These are phyloP conservation scores for Coracopsis vasa DNA, from an alignment of 2,113 vertebrate species.

Conservation along the genomic window DNA sequence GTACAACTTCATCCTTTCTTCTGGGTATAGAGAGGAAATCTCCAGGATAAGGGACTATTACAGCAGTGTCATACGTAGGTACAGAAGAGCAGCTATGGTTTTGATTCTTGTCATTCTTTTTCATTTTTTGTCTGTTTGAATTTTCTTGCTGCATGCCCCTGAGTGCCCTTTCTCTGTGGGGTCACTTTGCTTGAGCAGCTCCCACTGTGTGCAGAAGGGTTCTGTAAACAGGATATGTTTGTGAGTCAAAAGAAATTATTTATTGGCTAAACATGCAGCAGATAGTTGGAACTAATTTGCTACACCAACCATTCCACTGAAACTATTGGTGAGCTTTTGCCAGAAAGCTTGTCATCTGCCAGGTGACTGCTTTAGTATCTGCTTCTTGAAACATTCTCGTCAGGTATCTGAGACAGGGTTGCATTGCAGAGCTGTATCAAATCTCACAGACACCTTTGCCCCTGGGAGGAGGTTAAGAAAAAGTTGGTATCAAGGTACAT, in stretches of 20 bases:
- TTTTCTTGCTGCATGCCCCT: not conserved
- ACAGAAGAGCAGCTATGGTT: not conserved
- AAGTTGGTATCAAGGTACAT: not conserved
- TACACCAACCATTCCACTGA: not conserved
- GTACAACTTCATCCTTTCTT: not conserved
- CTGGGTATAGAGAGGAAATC: not conserved
- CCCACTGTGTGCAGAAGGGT: not conserved
- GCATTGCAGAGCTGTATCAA: not conserved
- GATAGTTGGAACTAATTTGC: not conserved
- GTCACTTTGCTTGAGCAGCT: not conserved
- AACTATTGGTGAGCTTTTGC: not conserved
- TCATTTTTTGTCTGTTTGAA: rapidly evolving
- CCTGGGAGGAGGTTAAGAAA: not conserved
- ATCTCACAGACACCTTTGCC: not conserved
- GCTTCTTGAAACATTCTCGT: not conserved
- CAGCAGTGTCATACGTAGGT: rapidly evolving
- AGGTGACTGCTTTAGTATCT: not conserved
- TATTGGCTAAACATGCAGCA: not conserved
- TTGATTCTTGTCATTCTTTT: not conserved
- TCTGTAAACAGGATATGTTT: not conserved
- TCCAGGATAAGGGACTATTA: not conserved
- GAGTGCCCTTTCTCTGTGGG: not conserved
- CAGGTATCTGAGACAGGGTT: not conserved
- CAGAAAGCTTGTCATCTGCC: not conserved
- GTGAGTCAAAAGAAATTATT: not conserved